Evolutionary conservation across 1,140 invertebrate species (phyloP).

Genomic region (Neodiprion fabricii): DNA sequence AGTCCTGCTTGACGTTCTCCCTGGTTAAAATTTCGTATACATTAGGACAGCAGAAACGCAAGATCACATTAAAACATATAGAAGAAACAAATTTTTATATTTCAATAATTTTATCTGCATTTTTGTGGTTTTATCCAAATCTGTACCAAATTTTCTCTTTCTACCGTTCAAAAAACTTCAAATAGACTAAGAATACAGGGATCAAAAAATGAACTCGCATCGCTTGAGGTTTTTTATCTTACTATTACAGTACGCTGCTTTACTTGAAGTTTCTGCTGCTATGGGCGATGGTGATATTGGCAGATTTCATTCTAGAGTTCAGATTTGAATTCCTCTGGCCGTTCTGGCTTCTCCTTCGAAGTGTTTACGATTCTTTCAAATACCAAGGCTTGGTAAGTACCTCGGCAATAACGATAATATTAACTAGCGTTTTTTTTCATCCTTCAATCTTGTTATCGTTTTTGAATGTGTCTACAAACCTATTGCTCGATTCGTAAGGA

Average conservation of each 20-base stretch:
- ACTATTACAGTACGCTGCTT: slow-evolving; percentile 85
- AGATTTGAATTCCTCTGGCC: slow-evolving; percentile 99
- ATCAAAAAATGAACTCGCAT: too few relatives aligned
- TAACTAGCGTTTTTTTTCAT: slow-evolving; percentile 90
- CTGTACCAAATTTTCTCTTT: too few relatives aligned
- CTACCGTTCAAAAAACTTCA: too few relatives aligned
- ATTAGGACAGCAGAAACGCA: too few relatives aligned
- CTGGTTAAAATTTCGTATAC: too few relatives aligned
- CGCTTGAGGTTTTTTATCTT: too few relatives aligned
- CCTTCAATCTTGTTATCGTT: slow-evolving; percentile 57
- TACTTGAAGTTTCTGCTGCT: slow-evolving; percentile 96
- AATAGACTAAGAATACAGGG: too few relatives aligned
- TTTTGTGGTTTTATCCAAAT: too few relatives aligned
- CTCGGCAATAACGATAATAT: slow-evolving; percentile 88
- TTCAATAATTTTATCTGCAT: too few relatives aligned
- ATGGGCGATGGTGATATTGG: slow-evolving; percentile 94
- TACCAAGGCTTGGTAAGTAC: slow-evolving; percentile 96
- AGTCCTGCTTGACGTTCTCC: too few relatives aligned
- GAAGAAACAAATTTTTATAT: too few relatives aligned
- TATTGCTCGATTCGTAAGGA: slow-evolving; percentile 8
- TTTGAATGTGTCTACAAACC: slow-evolving; percentile 19
- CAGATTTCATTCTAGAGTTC: slow-evolving; percentile 98
- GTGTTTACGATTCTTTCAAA: slow-evolving; percentile 97
- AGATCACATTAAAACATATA: too few relatives aligned
- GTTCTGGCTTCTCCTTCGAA: slow-evolving; percentile 95